Base-by-base conservation (phyloP, 2,888 invertebrate genomes). In the Coremacera marginata region DNA sequence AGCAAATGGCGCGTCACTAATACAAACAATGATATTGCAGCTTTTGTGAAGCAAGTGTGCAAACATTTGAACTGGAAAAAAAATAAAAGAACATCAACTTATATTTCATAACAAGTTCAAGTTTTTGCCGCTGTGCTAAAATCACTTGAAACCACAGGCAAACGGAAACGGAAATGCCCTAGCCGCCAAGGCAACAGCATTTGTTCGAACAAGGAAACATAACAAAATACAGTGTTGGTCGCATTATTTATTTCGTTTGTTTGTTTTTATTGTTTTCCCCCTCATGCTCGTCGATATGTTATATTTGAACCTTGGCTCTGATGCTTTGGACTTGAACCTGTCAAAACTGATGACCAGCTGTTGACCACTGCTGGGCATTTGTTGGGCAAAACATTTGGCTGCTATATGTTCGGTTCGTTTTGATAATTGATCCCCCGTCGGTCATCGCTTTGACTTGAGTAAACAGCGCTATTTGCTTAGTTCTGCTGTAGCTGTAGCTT, bases 1-100 rank as follows among this genome's bases (percentile, higher is more conserved):
- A 31, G n/a, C 31, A 63, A 63, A 63, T 31, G 31, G 63, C 31
- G 63, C 27, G 63, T 63, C 25, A 63, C 27, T 63, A 25, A 31
- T 16, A 63, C 16, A 31, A 31, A 31, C 31, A n/a, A 63, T 34
- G 22, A n/a, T 55, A 19, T 5, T 19, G 55, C 22, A 22, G 44
- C 14, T 1, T 44, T 11, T 44, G 44, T 44, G 14, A 7, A 37
- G 8, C 37, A 37, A 11, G 44, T 44, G 44, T 55, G 55, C 22
- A 55, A 55, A 55, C 55, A 19, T n/a, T 19, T 55, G 55, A 7
- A 22, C 55, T 11, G 7, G 7, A 1, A 44, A 11, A 44, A 11
- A 44, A 4, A 37, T 1, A 37, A 4, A 44, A 1, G 7, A 44
- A 14, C 7, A 22, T 2, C 55, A 22, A 55, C 22, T 55, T 22